Evolutionary conservation across 2,797 vertebrate species (phyloP).

Genomic region (Danio aesculapii): DNA sequence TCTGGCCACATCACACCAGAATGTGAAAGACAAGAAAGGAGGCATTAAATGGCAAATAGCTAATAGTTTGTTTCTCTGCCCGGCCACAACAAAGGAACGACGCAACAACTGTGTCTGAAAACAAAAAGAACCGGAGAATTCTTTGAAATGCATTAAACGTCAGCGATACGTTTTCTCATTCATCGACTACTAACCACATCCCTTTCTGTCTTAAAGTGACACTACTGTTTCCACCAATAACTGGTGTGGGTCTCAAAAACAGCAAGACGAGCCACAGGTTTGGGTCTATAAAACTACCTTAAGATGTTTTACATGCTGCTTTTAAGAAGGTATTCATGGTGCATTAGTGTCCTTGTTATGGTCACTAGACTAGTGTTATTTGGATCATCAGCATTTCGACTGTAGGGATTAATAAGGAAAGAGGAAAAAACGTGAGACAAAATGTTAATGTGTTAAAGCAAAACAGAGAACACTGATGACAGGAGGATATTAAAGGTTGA

Average conservation of each 20-base stretch:
- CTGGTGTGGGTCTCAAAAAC: constrained; percentile 93
- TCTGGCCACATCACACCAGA: constrained; percentile 93
- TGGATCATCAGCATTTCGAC: constrained; percentile 89
- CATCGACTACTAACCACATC: constrained; percentile 4
- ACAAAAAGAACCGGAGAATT: constrained; percentile 19
- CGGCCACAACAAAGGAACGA: constrained; percentile 34
- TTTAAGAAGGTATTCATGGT: constrained; percentile 72
- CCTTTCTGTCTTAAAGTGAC: constrained; percentile 29
- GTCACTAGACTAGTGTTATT: constrained; percentile 65
- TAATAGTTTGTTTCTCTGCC: constrained; percentile 27
- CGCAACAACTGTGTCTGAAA: constrained; percentile 21
- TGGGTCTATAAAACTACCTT: constrained; percentile 57
- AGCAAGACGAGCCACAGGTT: constrained; percentile 93
- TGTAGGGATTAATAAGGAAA: constrained; percentile 90
- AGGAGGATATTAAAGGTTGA: constrained; percentile 69
- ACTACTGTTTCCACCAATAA: constrained; percentile 67
- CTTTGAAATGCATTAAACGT: constrained; percentile 39
- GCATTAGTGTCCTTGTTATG: constrained; percentile 84
- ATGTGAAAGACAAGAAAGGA: constrained; percentile 74
- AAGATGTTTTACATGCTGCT: constrained; percentile 45
- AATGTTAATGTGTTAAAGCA: constrained; percentile 64
- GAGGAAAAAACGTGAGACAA: constrained; percentile 49
- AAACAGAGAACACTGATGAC: constrained; percentile 26
- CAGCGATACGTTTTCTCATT: not conserved
- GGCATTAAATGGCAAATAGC: constrained; percentile 24